Base-by-base conservation (phyloP, 64 coral and sea anemone genomes). In the Porites lutea region DNA sequence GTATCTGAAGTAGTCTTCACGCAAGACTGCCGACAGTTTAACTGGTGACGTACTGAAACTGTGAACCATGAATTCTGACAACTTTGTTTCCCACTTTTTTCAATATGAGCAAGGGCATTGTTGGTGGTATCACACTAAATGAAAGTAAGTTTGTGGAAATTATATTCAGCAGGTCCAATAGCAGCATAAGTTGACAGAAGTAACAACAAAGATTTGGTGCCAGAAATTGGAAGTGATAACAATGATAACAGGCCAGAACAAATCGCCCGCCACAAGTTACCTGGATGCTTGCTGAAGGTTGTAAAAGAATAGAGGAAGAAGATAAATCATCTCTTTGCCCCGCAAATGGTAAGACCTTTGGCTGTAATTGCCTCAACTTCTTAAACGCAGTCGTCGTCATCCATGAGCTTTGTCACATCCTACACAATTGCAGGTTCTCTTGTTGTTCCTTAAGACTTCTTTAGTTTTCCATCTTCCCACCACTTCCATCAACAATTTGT, bases 91-190 rank as follows among this genome's bases (percentile, higher is more conserved):
- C 67, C 21, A 23, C 67, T 37, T 27, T 71, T 19, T 71, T 71
- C 67, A 71, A 71, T 71, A 23, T 71, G n/a, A 71, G 67, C 67
- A 71, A 71, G 67, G 67, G n/a, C n/a, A 71, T 71, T 71, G 10
- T 71, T 71, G 67, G 23, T 71, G 67, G 67, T 71, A 71, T 37
- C 43, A 71, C n/a, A 23, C 67, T 71, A 23, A 71, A 71, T 71
- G 67, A 71, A 23, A 19, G 67, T 27, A 19, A 70, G 67, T 70
- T 23, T 70, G 67, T 23, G 67, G 67, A 70, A 23, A 19, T 70
- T 19, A 70, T 70, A 70, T 27, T 23, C 67, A 71, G n/a, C 67
- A 71, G 67, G 67, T 23, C 43, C 43, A 71, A 71, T 23, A 71
- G 67, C 27, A 23, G 23, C 67, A 23, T 71, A 71, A 37, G 1